phyloP scores from a whole-genome alignment of 2,888 invertebrate species.

The Megastigmus dorsalis region DNA sequence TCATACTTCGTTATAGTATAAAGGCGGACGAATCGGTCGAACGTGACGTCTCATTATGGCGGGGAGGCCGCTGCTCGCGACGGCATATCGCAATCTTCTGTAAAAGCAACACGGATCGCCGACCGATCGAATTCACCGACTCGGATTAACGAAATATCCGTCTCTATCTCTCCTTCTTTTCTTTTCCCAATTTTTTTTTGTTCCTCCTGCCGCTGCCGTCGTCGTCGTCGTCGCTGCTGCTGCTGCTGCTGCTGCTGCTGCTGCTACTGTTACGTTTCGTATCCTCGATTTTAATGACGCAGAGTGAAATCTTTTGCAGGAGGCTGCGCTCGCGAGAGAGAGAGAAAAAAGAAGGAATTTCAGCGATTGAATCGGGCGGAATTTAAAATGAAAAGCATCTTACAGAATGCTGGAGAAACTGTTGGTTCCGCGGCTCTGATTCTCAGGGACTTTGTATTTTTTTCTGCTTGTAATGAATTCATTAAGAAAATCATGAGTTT shows the following conservation, averaged over 20 bases:
- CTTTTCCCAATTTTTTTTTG: neutral
- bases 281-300: neutral
- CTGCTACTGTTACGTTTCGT: too few species aligned
- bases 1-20: neutral
- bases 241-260: too few species aligned
- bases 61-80: too few species aligned
- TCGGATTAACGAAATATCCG: constrained; percentile 32
- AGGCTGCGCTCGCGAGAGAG: too few species aligned
- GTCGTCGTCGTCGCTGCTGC: too few species aligned
- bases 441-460: too few species aligned
- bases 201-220: too few species aligned
- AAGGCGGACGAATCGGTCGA: constrained; percentile 24
- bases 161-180: neutral
- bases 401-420: neutral
- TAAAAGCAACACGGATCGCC: neutral
- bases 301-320: constrained; percentile 6
- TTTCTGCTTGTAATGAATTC: neutral
- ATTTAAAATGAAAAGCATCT: constrained; percentile 7
- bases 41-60: constrained; percentile 47
- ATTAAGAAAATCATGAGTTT: too few species aligned
- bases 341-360: neutral
- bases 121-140: constrained; percentile 8
- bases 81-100: constrained; percentile 35
- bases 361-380: neutral
- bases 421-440: neutral